phyloP scores from a whole-genome alignment of 2,113 vertebrate species.

The Pteropus alecto region DNA sequence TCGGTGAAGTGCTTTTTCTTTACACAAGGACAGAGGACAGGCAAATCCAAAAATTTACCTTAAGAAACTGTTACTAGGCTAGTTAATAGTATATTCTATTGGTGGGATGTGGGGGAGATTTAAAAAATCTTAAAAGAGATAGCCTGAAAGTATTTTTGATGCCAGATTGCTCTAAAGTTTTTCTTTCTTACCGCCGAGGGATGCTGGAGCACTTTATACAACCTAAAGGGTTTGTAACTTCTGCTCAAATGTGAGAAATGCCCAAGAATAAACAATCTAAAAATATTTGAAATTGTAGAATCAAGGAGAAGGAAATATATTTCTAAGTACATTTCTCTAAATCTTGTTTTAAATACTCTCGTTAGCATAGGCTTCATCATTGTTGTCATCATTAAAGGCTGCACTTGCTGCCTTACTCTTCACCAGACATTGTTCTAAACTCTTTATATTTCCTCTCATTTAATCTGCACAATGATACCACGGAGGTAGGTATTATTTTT shows the following conservation, averaged over 20 bases:
- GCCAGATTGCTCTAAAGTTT: not conserved
- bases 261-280: not conserved
- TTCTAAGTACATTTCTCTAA: not conserved
- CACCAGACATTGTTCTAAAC: not conserved
- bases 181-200: not conserved
- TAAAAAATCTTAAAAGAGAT: not conserved
- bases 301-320: not conserved
- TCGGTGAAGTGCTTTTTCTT: not conserved
- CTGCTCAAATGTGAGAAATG: not conserved
- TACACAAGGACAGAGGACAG: not conserved
- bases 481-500: not conserved
- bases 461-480: not conserved
- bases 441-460: not conserved
- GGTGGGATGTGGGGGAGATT: too few relatives aligned
- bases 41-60: not conserved
- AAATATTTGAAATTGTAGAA: not conserved
- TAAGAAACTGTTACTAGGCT: not conserved
- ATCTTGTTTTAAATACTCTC: not conserved
- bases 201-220: not conserved
- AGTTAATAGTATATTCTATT: not conserved
- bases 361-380: not conserved
- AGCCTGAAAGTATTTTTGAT: not conserved
- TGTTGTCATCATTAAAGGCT: not conserved
- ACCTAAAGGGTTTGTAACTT: slow-evolving; percentile 16
- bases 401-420: not conserved